Evolutionary conservation across 2,888 invertebrate genomes (phyloP).

Genomic region (Drosophila helvetica): DNA sequence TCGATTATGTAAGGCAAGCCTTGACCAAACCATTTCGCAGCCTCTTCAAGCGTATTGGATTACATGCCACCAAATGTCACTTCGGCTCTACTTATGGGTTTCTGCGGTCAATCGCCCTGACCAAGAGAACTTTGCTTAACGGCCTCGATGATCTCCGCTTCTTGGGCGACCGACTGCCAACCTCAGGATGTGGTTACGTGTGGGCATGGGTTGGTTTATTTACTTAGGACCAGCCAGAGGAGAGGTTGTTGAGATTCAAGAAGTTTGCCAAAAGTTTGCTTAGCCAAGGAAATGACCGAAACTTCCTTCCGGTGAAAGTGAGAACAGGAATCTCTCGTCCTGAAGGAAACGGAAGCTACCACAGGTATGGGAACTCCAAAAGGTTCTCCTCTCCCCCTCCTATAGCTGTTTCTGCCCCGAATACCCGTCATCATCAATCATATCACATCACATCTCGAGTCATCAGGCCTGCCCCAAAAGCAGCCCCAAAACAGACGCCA

Average conservation of each 20-base stretch:
- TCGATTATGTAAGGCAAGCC: slow-evolving; percentile 73
- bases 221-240: slow-evolving; percentile 49
- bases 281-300: neutral
- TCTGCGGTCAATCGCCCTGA: slow-evolving; percentile 68
- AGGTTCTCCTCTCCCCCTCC: neutral
- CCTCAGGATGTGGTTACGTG: slow-evolving; percentile 68
- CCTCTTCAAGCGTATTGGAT: slow-evolving; percentile 67
- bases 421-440: neutral
- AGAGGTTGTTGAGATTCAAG: neutral
- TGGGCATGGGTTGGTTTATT: slow-evolving; percentile 44
- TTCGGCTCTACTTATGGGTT: slow-evolving; percentile 45
- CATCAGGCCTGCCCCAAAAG: slow-evolving; percentile 57
- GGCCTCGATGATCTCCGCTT: slow-evolving; percentile 42
- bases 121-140: slow-evolving; percentile 71
- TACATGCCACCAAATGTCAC: slow-evolving; percentile 54
- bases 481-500: slow-evolving; percentile 66
- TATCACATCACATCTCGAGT: slow-evolving; percentile 40
- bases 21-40: slow-evolving; percentile 54
- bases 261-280: slow-evolving; percentile 6
- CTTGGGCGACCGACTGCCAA: neutral
- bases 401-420: neutral
- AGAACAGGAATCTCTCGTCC: slow-evolving; percentile 13
- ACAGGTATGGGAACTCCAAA: slow-evolving; percentile 21
- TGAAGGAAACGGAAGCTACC: slow-evolving; percentile 56
- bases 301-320: slow-evolving; percentile 54